These are phyloP conservation scores for Eupithecia vulgata DNA, from an alignment of 2,888 invertebrate genomes.

Conservation along the genomic window DNA sequence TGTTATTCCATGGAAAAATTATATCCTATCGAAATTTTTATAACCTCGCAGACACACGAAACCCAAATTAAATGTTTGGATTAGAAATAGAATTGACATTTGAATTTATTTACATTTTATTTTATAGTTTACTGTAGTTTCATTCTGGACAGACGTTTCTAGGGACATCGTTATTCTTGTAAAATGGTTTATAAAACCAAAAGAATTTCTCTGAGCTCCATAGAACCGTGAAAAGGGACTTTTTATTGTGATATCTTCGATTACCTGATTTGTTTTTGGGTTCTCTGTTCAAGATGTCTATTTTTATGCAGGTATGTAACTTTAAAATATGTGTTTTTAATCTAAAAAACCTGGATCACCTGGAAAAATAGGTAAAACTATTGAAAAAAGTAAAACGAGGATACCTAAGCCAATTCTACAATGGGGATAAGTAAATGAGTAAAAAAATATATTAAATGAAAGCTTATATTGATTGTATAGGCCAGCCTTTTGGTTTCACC, in stretches of 20 bases:
- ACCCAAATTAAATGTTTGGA: conserved; percentile 36
- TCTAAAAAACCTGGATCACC: not conserved
- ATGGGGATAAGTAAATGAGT: not conserved
- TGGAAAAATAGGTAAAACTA: not conserved
- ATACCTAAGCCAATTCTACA: not conserved
- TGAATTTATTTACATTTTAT: conserved; percentile 30
- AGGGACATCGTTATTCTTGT: conserved; percentile 3
- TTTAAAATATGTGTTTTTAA: not conserved
- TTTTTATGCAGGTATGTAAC: conserved; percentile 31
- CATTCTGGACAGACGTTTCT: conserved; percentile 19
- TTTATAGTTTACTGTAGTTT: conserved; percentile 28
- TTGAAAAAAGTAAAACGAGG: not conserved
- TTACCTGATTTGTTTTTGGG: not conserved
- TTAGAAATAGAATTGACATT: conserved; percentile 32
- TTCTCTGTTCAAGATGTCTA: conserved; percentile 13
- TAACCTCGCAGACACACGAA: conserved; percentile 31
- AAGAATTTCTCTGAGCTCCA: not conserved
- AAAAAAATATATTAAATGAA: not conserved
- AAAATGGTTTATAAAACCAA: not conserved
- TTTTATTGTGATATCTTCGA: not conserved
- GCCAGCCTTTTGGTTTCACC: too few relatives aligned
- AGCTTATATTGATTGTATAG: not conserved
- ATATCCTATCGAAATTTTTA: conserved; percentile 40
- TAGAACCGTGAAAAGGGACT: not conserved
- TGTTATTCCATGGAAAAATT: conserved; percentile 37